Percentiles rank a stretch among this genome's conserved stretches.
Conservation (phyloP, 2,888 invertebrate genomes). For the Dynastes maya region DNA sequence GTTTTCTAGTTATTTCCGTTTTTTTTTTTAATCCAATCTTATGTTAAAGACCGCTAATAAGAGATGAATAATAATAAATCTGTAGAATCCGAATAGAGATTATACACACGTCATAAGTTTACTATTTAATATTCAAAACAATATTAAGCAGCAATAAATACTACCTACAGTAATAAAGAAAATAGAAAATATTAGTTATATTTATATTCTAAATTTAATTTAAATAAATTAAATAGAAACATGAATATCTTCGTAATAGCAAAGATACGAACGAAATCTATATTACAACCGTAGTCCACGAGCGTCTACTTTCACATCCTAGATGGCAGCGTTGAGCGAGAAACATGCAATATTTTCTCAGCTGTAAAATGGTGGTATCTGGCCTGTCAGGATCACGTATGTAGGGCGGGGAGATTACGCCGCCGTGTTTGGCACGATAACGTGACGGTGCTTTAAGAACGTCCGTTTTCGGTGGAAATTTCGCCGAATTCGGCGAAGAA, state of each 20-base stretch:
- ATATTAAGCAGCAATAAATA: too few species aligned
- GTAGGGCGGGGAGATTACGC: slow-evolving; percentile 69
- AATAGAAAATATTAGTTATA: background rate
- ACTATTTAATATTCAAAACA: too few species aligned
- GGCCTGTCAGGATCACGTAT: slow-evolving; percentile 68
- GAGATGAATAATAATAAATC: too few species aligned
- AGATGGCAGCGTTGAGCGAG: slow-evolving; percentile 52
- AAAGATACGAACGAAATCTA: background rate
- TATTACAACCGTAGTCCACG: too few species aligned
- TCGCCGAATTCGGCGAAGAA: slow-evolving; percentile 25
- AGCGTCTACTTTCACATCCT: background rate
- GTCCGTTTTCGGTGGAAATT: slow-evolving; percentile 51
- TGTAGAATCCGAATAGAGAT: too few species aligned
- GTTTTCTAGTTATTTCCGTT: too few species aligned
- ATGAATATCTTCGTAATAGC: background rate
- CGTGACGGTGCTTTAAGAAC: slow-evolving; percentile 52
- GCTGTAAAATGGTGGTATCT: slow-evolving; percentile 68
- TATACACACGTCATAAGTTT: too few species aligned
- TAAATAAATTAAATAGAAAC: background rate
- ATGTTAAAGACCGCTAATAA: too few species aligned
- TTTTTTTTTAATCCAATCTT: too few species aligned
- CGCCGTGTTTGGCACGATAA: slow-evolving; percentile 40
- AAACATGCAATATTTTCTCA: slow-evolving; percentile 55
- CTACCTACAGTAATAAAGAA: too few species aligned
- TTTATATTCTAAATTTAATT: background rate